Conservation (phyloP, 1,140 invertebrate genomes). For the Lethocerus indicus region DNA sequence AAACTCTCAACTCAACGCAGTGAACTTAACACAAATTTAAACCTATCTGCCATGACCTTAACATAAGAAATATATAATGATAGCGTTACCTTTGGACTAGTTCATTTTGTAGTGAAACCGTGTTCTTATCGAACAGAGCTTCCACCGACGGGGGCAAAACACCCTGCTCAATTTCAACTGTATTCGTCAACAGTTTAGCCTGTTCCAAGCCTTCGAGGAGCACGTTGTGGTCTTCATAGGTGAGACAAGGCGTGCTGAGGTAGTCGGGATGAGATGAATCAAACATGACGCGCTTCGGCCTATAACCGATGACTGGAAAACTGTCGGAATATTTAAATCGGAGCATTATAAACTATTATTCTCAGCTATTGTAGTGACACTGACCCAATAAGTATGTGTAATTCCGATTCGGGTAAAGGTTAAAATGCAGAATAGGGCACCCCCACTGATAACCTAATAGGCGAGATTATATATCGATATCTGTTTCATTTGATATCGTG, state of each 20-base stretch:
- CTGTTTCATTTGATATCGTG: too few species aligned
- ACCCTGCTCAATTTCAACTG: slow-evolving; percentile 34
- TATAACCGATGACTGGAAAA: slow-evolving; percentile 18
- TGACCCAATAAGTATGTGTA: not conserved
- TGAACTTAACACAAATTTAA: too few species aligned
- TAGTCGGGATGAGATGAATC: slow-evolving; percentile 42
- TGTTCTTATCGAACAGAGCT: not conserved
- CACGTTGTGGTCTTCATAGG: slow-evolving; percentile 39
- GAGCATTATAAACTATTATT: not conserved
- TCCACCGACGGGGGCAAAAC: not conserved
- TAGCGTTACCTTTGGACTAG: slow-evolving; percentile 28
- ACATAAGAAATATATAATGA: too few species aligned
- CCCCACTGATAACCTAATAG: not conserved
- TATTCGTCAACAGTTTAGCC: slow-evolving; percentile 57
- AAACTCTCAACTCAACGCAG: too few species aligned
- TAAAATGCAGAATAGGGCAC: not conserved
- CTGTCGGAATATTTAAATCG: slow-evolving; percentile 17
- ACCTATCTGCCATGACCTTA: too few species aligned
- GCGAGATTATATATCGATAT: too few species aligned
- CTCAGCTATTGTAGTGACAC: too few species aligned
- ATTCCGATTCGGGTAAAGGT: not conserved
- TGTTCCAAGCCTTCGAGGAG: slow-evolving; percentile 51
- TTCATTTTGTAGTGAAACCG: slow-evolving; percentile 23
- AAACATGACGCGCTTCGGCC: too few species aligned
- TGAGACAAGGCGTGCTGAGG: slow-evolving; percentile 37